These are phyloP conservation scores for Lasioglossum marginatum DNA, from an alignment of 2,888 invertebrate genomes.

Conservation along the genomic window DNA sequence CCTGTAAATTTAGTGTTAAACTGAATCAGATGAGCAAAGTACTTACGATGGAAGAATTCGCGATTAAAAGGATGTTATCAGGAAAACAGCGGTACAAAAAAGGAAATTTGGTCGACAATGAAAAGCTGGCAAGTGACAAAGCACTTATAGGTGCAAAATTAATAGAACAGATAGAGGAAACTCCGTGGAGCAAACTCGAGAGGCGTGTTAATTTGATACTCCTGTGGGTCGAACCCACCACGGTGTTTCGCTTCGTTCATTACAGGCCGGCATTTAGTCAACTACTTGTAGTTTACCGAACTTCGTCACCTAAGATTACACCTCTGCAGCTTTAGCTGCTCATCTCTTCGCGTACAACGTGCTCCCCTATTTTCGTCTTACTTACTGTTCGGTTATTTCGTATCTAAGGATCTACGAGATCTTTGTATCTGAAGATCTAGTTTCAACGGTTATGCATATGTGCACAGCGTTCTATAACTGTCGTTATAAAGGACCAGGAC, in stretches of 20 bases:
- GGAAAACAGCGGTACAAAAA: not conserved
- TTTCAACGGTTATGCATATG: too few relatives aligned
- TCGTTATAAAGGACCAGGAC: too few relatives aligned
- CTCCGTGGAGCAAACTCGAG: slow-evolving; percentile 1
- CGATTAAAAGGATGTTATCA: not conserved
- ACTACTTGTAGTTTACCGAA: slow-evolving; percentile 10
- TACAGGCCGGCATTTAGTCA: slow-evolving; percentile 9
- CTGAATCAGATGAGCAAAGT: too few relatives aligned
- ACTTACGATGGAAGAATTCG: too few relatives aligned
- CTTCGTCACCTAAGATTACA: slow-evolving; percentile 19
- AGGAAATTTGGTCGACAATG: not conserved
- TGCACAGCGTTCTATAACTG: too few relatives aligned
- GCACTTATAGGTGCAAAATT: not conserved
- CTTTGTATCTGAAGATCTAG: too few relatives aligned
- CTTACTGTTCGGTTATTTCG: not conserved
- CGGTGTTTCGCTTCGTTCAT: slow-evolving; percentile 7
- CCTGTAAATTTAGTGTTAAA: too few relatives aligned
- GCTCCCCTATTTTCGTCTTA: not conserved
- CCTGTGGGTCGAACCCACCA: not conserved
- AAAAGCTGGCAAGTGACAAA: not conserved
- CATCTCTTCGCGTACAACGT: not conserved
- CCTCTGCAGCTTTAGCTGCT: not conserved
- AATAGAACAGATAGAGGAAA: not conserved
- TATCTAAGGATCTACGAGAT: not conserved
- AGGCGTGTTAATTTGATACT: not conserved